Evolutionary conservation across 2,888 invertebrate genomes (phyloP), one percentile per base, ranked within the genome.

Genomic region (Heliconius ismenius): DNA sequence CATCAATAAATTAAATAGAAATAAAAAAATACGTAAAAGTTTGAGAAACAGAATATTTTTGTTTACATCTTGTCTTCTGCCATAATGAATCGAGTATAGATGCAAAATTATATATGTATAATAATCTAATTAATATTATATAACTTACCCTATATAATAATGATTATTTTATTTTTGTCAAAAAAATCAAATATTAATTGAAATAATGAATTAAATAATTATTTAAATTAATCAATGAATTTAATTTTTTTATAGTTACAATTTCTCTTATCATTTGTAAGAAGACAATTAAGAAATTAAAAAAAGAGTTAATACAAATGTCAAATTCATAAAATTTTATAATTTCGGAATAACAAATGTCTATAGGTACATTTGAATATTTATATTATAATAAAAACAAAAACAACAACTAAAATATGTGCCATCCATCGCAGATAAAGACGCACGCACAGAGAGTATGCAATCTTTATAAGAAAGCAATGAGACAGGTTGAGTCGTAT

Each of bases 391-490:
- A 58, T 39, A 54, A 21, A 21, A 54, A 21, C 21, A 54, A 49
- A 49, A 15, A 49, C 18, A 15, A 49, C 21, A 43, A 15, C 15
- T 64, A 39, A 3, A 81, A 68, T 74, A 91, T 91, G 90, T 81
- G 84, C 9, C 90, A 87, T 81, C 87, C 90, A 18, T 88, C 91
- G 1, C 91, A 92, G 81, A 80, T 92, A 74, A 85, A 86, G 73
- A 87, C 95, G 11, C 97, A 98, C 87, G 92, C 96, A 64, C 95
- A 96, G 86, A 96, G 95, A 92, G 97, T 98, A 0, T 97, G 97
- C 83, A 95, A 95, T 73, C 93, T 98, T 2, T 98, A 98, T 84
- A 98, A 98, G 91, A 92, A 94, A 81, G 95, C 96, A 1, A 81
- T 96, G 74, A 95, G 97, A 76, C 95, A 94, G 82, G 81, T 96